Percentiles rank a stretch among this genome's conserved stretches.
Evolutionary conservation across 1,140 invertebrate species (phyloP).

Genomic region (Drosophila subpulchrella): DNA sequence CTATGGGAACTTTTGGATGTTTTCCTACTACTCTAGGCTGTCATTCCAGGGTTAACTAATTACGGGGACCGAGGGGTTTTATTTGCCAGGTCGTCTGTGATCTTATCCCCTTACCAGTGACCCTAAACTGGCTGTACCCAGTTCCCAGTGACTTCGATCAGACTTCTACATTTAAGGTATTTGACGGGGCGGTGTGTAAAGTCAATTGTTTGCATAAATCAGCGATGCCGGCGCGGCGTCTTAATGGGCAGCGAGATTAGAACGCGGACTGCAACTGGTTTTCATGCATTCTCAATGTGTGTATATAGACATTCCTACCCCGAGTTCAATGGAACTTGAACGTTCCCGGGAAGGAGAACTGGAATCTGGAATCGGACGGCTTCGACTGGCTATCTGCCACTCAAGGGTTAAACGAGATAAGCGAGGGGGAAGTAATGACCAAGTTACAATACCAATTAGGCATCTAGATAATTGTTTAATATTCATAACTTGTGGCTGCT

Average conservation of each 20-base stretch:
- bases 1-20: background rate
- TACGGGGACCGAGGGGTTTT: background rate
- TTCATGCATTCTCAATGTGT: slow-evolving; percentile 10
- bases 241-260: slow-evolving; percentile 45
- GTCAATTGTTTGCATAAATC: slow-evolving; percentile 43
- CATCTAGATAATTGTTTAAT: slow-evolving; percentile 19
- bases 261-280: slow-evolving; percentile 52
- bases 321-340: slow-evolving; percentile 44
- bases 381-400: slow-evolving; percentile 17
- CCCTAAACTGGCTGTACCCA: background rate
- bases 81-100: background rate
- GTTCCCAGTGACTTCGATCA: slow-evolving; percentile 15
- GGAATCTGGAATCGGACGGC: slow-evolving; percentile 18
- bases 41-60: background rate
- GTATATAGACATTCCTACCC: slow-evolving; percentile 19
- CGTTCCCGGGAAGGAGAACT: slow-evolving; percentile 30
- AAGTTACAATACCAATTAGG: slow-evolving; percentile 24
- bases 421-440: background rate
- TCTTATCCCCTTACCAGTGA: background rate
- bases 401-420: slow-evolving; percentile 28
- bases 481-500: background rate
- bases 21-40: background rate
- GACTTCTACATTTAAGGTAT: slow-evolving; percentile 8
- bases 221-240: slow-evolving; percentile 17
- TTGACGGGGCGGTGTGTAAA: slow-evolving; percentile 24